Percentiles rank a stretch among this genome's conserved stretches.
phyloP scores from a whole-genome alignment of 2,797 vertebrate species.

The Acrocephalus scirpaceus region DNA sequence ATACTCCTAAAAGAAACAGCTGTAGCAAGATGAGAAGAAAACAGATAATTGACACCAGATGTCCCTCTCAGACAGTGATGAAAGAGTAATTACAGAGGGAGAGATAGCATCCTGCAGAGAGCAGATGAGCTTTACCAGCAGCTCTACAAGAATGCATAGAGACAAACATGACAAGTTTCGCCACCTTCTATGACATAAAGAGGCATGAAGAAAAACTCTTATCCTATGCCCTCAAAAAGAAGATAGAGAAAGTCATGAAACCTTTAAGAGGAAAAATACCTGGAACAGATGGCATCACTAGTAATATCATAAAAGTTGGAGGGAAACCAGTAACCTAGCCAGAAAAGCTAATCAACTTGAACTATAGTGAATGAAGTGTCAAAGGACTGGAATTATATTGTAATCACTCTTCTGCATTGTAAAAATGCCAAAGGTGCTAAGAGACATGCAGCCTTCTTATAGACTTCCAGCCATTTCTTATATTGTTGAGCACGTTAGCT shows the following conservation, averaged over 20 bases:
- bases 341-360: conserved; percentile 51
- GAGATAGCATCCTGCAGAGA: conserved; percentile 59
- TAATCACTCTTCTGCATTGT: conserved; percentile 23
- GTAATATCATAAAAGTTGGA: conserved; percentile 53
- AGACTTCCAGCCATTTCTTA: conserved; percentile 7
- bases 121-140: conserved; percentile 65
- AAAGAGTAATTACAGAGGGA: conserved; percentile 70
- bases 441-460: background rate
- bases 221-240: background rate
- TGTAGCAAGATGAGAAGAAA: conserved; percentile 69
- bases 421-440: conserved; percentile 16
- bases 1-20: conserved; percentile 70
- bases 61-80: conserved; percentile 72
- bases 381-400: conserved; percentile 15
- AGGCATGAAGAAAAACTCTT: background rate
- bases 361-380: conserved; percentile 31
- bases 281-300: conserved; percentile 49
- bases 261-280: conserved; percentile 40
- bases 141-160: conserved; percentile 56
- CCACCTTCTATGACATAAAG: conserved; percentile 28
- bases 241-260: background rate
- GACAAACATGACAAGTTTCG: conserved; percentile 58
- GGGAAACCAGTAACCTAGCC: conserved; percentile 6
- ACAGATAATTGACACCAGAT: conserved; percentile 71
- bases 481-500: background rate